These are phyloP conservation scores for Athalia circularis DNA, from an alignment of 2,888 invertebrate genomes.

Conservation along the genomic window DNA sequence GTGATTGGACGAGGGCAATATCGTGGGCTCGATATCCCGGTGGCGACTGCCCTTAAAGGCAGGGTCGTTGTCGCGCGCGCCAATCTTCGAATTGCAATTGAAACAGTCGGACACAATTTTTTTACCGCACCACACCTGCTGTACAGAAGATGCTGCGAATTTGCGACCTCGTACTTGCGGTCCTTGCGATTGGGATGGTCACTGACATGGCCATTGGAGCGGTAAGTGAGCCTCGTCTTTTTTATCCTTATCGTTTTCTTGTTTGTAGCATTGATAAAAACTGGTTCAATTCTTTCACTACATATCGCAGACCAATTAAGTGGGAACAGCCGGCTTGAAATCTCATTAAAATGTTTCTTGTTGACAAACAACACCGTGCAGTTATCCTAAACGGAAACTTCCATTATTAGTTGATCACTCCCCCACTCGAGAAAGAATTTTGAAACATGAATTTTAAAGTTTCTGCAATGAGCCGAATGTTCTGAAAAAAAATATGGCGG, in stretches of 20 bases:
- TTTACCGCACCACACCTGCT: constrained; percentile 10
- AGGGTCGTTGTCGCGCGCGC: constrained; percentile 52
- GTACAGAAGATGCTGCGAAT: constrained; percentile 22
- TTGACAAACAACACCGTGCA: too few relatives aligned
- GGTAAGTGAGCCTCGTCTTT: constrained; percentile 16
- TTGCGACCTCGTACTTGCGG: neutral
- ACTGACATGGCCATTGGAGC: neutral
- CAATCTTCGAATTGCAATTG: constrained; percentile 51
- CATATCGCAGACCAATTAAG: too few relatives aligned
- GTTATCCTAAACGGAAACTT: too few relatives aligned
- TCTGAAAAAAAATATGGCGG: too few relatives aligned
- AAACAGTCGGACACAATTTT: neutral
- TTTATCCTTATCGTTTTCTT: neutral
- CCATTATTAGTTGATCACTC: too few relatives aligned
- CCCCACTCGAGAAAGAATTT: too few relatives aligned
- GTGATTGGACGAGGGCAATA: constrained; percentile 21
- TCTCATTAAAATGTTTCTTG: too few relatives aligned
- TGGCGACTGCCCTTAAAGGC: constrained; percentile 55
- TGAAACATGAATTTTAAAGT: too few relatives aligned
- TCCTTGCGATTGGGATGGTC: constrained; percentile 4
- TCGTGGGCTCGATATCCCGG: constrained; percentile 52
- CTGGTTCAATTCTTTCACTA: neutral
- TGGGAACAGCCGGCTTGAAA: too few relatives aligned
- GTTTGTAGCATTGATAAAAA: neutral
- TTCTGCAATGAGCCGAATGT: too few relatives aligned